Conservation (phyloP, 2,113 vertebrate species). For the Ammospiza nelsoni region DNA sequence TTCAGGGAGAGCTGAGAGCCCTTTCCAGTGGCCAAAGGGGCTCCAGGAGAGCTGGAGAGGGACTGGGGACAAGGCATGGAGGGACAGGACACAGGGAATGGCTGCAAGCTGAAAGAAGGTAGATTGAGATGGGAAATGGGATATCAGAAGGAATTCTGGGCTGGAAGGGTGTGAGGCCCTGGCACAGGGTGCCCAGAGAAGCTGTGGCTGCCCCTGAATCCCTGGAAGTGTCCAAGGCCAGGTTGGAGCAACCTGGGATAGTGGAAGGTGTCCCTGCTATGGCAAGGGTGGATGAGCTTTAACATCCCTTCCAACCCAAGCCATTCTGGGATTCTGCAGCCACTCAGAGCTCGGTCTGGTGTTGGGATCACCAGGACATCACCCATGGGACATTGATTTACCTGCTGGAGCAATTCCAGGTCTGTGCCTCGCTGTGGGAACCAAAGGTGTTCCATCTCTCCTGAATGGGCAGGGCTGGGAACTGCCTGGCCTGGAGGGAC, state of each 20-base stretch:
- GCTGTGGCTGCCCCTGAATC: neutral
- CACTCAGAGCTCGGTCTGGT: neutral
- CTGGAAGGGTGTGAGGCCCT: rapidly evolving
- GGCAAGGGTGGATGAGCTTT: neutral
- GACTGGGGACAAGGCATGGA: neutral
- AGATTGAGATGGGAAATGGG: too few species aligned
- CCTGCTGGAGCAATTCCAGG: constrained; percentile 29
- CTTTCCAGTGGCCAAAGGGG: rapidly evolving
- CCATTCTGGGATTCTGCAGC: neutral
- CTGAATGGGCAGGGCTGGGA: neutral
- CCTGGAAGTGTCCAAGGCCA: neutral
- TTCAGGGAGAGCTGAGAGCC: neutral
- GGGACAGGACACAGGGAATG: neutral
- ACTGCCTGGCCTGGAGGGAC: neutral
- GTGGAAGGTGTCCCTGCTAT: neutral
- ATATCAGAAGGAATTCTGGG: rapidly evolving
- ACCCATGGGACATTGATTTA: neutral
- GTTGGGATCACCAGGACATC: neutral
- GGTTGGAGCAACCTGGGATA: rapidly evolving
- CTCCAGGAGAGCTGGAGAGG: neutral
- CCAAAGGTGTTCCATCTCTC: neutral
- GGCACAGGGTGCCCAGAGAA: neutral
- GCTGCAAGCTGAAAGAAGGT: too few species aligned
- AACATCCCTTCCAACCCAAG: neutral
- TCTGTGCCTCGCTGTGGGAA: neutral